Conservation (phyloP, 2,113 vertebrate genomes). For the Climacteris rufus region DNA sequence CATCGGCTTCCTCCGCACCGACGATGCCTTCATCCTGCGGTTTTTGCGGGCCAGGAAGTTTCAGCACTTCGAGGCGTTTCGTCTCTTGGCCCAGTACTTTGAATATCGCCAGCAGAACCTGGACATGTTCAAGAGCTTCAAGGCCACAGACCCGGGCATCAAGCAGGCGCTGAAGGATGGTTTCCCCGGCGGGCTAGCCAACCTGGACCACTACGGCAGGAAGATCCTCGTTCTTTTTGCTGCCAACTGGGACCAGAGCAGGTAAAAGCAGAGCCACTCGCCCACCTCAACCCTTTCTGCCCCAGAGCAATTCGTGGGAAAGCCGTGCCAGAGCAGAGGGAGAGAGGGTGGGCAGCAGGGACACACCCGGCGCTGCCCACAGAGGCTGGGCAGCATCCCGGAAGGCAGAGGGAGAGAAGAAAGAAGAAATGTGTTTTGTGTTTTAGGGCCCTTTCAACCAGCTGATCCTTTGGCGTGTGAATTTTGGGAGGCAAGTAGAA, state of each 20-base stretch:
- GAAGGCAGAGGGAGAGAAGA: not conserved
- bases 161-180: conserved; percentile 98
- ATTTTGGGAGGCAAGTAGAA: not conserved
- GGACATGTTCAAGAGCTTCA: conserved; percentile 99
- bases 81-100: conserved; percentile 96
- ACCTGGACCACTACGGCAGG: conserved; percentile 94
- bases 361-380: not conserved
- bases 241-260: conserved; percentile 99
- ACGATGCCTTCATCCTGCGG: conserved; percentile 94
- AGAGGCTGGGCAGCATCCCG: not conserved
- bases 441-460: not conserved
- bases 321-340: not conserved
- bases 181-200: conserved; percentile 93
- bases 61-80: conserved; percentile 97
- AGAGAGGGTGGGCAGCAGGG: not conserved
- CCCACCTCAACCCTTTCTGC: not conserved
- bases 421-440: not conserved
- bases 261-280: conserved; percentile 71
- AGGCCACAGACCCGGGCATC: conserved; percentile 96
- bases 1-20: conserved; percentile 97
- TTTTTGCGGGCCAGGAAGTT: conserved; percentile 96
- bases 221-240: conserved; percentile 96
- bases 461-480: not conserved
- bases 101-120: conserved; percentile 98
- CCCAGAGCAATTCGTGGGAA: not conserved